Evolutionary conservation across 1,140 invertebrate genomes (phyloP).

Genomic region (Saccostrea glomerata): DNA sequence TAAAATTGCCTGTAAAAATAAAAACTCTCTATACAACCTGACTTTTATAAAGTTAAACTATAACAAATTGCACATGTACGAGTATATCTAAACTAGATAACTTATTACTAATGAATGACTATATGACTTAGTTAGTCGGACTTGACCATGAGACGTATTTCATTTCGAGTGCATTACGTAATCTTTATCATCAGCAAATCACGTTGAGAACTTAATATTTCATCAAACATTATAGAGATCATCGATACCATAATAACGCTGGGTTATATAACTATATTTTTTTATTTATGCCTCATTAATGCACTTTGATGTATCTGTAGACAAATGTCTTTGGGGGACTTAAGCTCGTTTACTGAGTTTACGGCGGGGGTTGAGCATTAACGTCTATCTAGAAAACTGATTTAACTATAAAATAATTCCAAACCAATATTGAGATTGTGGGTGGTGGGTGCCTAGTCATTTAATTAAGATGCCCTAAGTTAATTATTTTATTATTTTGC

Average conservation of each 20-base stretch:
- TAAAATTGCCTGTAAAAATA: not conserved
- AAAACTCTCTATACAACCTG: too few relatives aligned
- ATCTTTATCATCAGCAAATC: not conserved
- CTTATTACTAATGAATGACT: too few relatives aligned
- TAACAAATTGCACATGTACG: too few relatives aligned
- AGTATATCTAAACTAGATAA: too few relatives aligned
- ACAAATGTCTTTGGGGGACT: not conserved
- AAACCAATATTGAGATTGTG: not conserved
- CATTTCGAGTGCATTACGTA: not conserved
- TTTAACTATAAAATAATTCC: not conserved
- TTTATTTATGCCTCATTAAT: constrained; percentile 12
- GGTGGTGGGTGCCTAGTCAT: not conserved
- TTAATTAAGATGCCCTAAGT: not conserved
- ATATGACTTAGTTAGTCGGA: too few relatives aligned
- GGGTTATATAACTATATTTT: not conserved
- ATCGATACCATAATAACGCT: not conserved
- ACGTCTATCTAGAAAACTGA: not conserved
- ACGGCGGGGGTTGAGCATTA: not conserved
- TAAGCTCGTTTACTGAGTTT: not conserved
- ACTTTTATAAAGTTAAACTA: too few relatives aligned
- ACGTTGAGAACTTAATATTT: not conserved
- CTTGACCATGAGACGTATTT: not conserved
- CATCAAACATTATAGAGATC: not conserved
- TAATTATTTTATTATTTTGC: not conserved
- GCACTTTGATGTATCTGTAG: not conserved